Base-by-base conservation (phyloP, 2,113 vertebrate genomes). In the Barbus barbus region DNA sequence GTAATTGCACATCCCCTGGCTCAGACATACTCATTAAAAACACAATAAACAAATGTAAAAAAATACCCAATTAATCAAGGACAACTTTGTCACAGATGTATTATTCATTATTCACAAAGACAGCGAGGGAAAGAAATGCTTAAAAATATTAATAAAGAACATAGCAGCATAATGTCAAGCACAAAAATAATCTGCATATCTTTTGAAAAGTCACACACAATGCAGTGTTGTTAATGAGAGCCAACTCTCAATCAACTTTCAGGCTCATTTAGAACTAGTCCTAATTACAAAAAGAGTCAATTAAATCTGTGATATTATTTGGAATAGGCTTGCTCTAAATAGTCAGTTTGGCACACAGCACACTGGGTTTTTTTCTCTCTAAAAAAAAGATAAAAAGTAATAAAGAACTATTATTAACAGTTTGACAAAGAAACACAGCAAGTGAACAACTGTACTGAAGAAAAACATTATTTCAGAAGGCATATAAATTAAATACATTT, bases 171-270 rank as follows among this genome's bases (percentile, higher is more conserved):
- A 51, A 67, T 56, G 28, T 78, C 74, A 84, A 51, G 46, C 74
- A 51, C 31, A 13, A 78, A 78, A 53, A 67, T 65, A 78, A 78
- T 78, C 83, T 84, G 61, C 74, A 67, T 84, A 53, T 81, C 61
- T 48, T 67, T 84, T 67, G 83, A 84, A 78, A 84, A 77, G 83
- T 84, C 83, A 78, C 31, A 73, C 33, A 18, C 48, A 76, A 18
- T 8, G 12, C 22, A n/a, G 16, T 41, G 26, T 67, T 69, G n/a
- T 65, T 67, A 77, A 56, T 38, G 60, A 28, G 44, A 51, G 48
- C 46, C 18, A 18, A 65, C 60, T 81, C 36, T 44, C 12, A 41
- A 78, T 78, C 76, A 41, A 60, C 76, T 78, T 78, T 61, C 71
- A 73, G n/a, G 67, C 67, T 71, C 9, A 71, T 41, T 41, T 71